Conservation (phyloP, 1,140 invertebrate species). For the Drosophila burlai region DNA sequence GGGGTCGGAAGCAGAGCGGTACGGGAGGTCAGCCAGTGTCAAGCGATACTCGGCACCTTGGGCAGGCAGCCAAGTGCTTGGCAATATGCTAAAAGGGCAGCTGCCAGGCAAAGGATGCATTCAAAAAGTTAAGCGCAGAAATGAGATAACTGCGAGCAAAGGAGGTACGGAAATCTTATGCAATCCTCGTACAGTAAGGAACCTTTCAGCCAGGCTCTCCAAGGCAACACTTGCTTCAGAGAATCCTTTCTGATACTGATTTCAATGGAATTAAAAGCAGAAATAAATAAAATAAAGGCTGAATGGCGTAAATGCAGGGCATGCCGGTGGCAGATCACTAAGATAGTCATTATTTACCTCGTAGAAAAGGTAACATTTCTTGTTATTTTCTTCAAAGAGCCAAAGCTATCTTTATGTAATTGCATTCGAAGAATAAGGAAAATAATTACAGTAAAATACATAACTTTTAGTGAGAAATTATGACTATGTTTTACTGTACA, state of each 20-base stretch:
- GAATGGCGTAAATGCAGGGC: background rate
- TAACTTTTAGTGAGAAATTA: background rate
- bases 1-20: conserved; percentile 25
- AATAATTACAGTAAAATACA: background rate
- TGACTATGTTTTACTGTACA: background rate
- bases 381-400: too few species aligned
- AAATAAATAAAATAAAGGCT: background rate
- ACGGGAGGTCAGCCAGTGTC: conserved; percentile 38
- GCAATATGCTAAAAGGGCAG: conserved; percentile 52
- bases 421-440: too few species aligned
- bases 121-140: conserved; percentile 50
- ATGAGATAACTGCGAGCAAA: conserved; percentile 43
- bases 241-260: background rate
- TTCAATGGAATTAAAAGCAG: conserved; percentile 1
- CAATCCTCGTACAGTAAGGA: conserved; percentile 1
- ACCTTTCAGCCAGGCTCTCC: conserved; percentile 6
- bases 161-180: conserved; percentile 14
- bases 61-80: conserved; percentile 51
- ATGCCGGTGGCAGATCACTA: background rate
- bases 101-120: conserved; percentile 38
- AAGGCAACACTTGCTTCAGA: conserved; percentile 2
- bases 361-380: background rate
- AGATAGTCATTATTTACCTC: background rate
- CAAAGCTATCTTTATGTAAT: background rate
- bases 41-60: conserved; percentile 45